A percentile compares a stretch with the other conserved stretches of the same genome.
Conservation (phyloP, 2,113 vertebrate species). For the Todiramphus chloris region DNA sequence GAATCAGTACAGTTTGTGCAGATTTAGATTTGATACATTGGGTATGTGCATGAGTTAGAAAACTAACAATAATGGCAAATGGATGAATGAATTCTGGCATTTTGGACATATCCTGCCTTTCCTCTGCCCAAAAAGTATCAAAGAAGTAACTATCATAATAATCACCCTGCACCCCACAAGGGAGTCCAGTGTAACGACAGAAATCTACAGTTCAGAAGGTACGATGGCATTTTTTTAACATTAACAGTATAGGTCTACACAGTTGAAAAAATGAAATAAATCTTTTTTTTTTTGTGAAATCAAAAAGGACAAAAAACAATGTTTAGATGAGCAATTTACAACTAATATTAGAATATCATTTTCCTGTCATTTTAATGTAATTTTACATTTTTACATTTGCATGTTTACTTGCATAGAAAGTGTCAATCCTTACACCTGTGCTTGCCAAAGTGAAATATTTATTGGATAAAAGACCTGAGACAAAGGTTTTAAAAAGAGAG, state of each 20-base stretch:
- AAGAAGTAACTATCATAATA: background rate
- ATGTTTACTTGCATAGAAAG: background rate
- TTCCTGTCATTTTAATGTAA: too few relatives aligned
- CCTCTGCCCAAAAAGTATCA: background rate
- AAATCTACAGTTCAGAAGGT: background rate
- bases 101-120: background rate
- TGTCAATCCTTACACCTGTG: background rate
- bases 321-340: background rate
- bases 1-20: background rate
- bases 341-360: background rate
- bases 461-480: background rate
- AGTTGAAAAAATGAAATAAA: background rate
- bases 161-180: background rate
- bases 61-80: background rate
- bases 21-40: background rate
- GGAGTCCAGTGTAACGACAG: background rate
- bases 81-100: background rate
- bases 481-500: background rate
- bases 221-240: background rate
- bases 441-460: background rate
- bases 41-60: background rate
- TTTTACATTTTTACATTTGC: too few relatives aligned
- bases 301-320: background rate
- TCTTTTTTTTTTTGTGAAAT: background rate
- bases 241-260: background rate